Conservation (phyloP, 2,113 vertebrate genomes). For the Synchiropus splendidus region DNA sequence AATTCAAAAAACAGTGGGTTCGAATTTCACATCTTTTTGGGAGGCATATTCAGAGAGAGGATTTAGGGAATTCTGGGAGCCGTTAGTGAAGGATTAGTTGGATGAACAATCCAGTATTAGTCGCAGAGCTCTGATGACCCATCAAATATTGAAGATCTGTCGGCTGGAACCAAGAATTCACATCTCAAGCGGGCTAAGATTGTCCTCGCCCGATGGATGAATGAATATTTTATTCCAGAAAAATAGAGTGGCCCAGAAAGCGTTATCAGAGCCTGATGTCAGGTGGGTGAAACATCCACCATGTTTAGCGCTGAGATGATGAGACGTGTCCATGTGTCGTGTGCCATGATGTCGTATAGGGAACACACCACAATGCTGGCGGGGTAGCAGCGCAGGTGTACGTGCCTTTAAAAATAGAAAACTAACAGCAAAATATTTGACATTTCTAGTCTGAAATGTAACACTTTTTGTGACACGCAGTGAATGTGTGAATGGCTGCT, state of each 20-base stretch:
- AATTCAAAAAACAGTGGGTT: slow-evolving; percentile 3
- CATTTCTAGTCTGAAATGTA: no score
- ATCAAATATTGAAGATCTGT: slow-evolving; percentile 70
- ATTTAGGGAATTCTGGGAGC: slow-evolving; percentile 23
- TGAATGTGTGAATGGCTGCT: no score
- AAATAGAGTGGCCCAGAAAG: slow-evolving; percentile 59
- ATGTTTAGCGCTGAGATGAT: slow-evolving; percentile 52
- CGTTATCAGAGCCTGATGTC: slow-evolving; percentile 54
- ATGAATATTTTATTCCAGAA: slow-evolving; percentile 67
- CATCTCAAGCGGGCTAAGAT: slow-evolving; percentile 58
- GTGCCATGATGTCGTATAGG: slow-evolving; percentile 53
- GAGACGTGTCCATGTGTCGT: slow-evolving; percentile 48
- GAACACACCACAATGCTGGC: slow-evolving; percentile 49
- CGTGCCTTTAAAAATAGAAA: no score
- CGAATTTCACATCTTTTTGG: not conserved
- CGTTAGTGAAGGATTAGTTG: slow-evolving; percentile 33
- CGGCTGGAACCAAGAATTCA: slow-evolving; percentile 57
- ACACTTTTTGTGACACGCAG: no score
- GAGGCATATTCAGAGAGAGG: slow-evolving; percentile 13
- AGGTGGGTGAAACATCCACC: slow-evolving; percentile 43
- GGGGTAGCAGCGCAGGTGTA: slow-evolving; percentile 9
- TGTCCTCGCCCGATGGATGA: slow-evolving; percentile 54
- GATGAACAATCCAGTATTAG: slow-evolving; percentile 35
- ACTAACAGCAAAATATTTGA: no score
- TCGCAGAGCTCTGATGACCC: slow-evolving; percentile 52